These are phyloP conservation scores for Zingel zingel DNA, from an alignment of 2,113 vertebrate species.

Conservation along the genomic window DNA sequence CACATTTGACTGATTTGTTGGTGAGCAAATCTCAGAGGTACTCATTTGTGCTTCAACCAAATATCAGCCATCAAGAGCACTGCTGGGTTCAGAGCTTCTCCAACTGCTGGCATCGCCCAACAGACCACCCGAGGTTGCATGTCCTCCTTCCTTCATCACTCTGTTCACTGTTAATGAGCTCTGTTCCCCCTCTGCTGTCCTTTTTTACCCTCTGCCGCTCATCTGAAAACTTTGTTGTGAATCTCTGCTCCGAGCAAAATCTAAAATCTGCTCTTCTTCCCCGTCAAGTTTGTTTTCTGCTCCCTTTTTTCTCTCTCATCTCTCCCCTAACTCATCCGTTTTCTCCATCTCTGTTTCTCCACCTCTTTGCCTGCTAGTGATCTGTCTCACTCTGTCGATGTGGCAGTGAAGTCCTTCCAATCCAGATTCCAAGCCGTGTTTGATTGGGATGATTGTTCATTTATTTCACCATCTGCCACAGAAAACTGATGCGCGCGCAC, in stretches of 20 bases:
- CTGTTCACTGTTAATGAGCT: constrained; percentile 61
- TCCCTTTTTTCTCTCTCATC: not conserved
- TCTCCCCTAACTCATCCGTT: constrained; percentile 4
- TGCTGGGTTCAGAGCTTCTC: constrained; percentile 46
- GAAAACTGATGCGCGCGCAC: constrained; percentile 11
- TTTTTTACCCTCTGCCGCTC: constrained; percentile 14
- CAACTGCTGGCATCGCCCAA: constrained; percentile 37
- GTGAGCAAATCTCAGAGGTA: constrained; percentile 36
- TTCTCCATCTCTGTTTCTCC: constrained; percentile 9
- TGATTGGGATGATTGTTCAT: constrained; percentile 73
- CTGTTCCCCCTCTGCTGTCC: constrained; percentile 29
- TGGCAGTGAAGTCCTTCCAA: constrained; percentile 48
- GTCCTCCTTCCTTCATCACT: constrained; percentile 61
- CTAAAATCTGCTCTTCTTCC: not conserved
- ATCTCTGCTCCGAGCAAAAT: not conserved
- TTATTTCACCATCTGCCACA: constrained; percentile 75
- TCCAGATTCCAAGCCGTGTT: constrained; percentile 46
- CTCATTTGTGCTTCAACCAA: constrained; percentile 38
- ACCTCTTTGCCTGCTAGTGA: constrained; percentile 32
- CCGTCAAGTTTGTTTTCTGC: not conserved
- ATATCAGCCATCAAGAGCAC: constrained; percentile 29
- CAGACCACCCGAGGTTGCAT: constrained; percentile 42
- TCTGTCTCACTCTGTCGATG: constrained; percentile 42
- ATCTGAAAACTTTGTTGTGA: constrained; percentile 17
- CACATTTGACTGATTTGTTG: constrained; percentile 1